phyloP scores from a whole-genome alignment of 2,888 invertebrate species.

The Chrysolina americana region DNA sequence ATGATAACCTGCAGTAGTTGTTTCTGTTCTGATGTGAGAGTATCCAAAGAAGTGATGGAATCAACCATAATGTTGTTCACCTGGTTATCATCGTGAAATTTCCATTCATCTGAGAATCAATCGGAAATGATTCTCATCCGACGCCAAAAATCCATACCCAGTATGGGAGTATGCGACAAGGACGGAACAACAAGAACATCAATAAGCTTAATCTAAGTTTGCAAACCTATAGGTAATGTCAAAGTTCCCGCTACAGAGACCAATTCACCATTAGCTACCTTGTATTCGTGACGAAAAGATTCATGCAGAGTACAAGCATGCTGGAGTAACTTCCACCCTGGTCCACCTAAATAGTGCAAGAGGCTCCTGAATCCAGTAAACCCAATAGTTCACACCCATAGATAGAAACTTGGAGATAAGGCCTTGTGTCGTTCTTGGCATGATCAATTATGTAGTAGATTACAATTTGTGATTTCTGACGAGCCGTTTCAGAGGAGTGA shows the following conservation, averaged over 20 bases:
- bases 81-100: too few species aligned
- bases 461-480: background rate
- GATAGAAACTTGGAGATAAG: background rate
- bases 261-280: background rate
- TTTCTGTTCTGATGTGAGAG: background rate
- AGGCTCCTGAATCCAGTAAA: background rate
- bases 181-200: too few species aligned
- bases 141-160: too few species aligned
- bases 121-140: too few species aligned
- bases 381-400: background rate
- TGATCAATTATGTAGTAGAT: background rate
- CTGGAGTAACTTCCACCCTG: background rate
- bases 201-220: too few species aligned
- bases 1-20: background rate
- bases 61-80: too few species aligned
- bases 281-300: background rate
- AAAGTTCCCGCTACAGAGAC: background rate
- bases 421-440: background rate
- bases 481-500: background rate
- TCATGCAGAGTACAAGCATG: background rate
- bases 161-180: too few species aligned
- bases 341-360: background rate
- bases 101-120: too few species aligned
- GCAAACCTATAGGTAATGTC: too few species aligned
- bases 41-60: too few species aligned